phyloP scores from a whole-genome alignment of 2,888 invertebrate genomes.

The Ellobium chinense region DNA sequence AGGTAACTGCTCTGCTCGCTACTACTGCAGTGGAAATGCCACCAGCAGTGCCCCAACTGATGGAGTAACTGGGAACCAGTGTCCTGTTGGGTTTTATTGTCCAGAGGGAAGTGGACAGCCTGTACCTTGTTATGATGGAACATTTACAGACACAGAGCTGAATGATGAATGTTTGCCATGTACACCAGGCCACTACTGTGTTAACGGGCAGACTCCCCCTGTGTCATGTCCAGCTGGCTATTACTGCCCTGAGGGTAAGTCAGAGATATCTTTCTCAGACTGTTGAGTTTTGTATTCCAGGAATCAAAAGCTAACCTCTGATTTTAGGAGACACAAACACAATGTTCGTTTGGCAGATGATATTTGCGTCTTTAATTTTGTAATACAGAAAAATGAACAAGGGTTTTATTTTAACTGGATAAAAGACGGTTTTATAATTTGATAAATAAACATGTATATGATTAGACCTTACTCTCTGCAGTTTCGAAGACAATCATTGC shows the following conservation, averaged over 20 bases:
- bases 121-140: slow-evolving; percentile 68
- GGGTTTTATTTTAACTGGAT: too few relatives aligned
- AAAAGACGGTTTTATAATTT: too few relatives aligned
- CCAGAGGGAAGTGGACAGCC: slow-evolving; percentile 67
- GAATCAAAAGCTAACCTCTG: too few relatives aligned
- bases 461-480: too few relatives aligned
- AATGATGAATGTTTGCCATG: slow-evolving; percentile 65
- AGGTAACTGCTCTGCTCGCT: slow-evolving; percentile 68
- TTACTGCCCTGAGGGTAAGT: slow-evolving; percentile 65
- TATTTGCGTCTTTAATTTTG: too few relatives aligned
- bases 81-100: slow-evolving; percentile 70
- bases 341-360: too few relatives aligned
- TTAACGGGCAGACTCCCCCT: slow-evolving; percentile 63
- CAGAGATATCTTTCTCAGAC: too few relatives aligned
- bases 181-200: slow-evolving; percentile 72
- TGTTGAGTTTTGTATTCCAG: too few relatives aligned
- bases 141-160: slow-evolving; percentile 63
- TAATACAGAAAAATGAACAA: too few relatives aligned
- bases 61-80: slow-evolving; percentile 64
- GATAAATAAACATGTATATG: too few relatives aligned
- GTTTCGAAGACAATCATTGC: too few relatives aligned
- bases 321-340: too few relatives aligned
- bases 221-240: slow-evolving; percentile 71
- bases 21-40: slow-evolving; percentile 66
- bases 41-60: slow-evolving; percentile 61